Evolutionary conservation across 2,797 vertebrate genomes (phyloP), one percentile per base, ranked within the genome.

Genomic region (Eulemur rubriventer): DNA sequence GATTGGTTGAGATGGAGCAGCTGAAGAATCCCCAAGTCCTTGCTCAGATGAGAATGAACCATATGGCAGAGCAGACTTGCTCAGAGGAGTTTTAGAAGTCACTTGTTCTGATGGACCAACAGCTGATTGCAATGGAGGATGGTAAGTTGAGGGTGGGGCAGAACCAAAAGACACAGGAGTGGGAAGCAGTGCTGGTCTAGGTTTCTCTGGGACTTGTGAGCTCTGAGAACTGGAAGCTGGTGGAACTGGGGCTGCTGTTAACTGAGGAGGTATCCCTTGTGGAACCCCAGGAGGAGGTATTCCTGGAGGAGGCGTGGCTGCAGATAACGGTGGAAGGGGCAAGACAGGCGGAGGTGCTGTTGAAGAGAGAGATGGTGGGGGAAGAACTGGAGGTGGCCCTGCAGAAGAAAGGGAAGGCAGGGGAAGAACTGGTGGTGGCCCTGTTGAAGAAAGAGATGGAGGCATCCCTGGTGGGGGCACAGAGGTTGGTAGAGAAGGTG

Each of bases 161-260:
- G 98, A 95, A 96, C 97, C 96, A 96, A 98, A 99, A 94, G 98
- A 98, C 96, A 98, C 98, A 84, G 98, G 98, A 46, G 98, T 98
- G 38, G 98, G 98, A 98, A 98, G 98, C 26, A 98, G 97, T 92
- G 98, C 98, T 96, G 98, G 98, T 87, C 98, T 98, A 81, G 98
- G 98, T 81, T 98, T 98, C 73, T 98, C 98, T 95, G 98, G 96
- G 82, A 96, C 86, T 35, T 98, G 98, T 95, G 97, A 97, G 93
- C 96, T 98, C 91, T 98, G 98, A 97, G 98, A 98, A 97, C 93
- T 65, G 61, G 98, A 97, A 93, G 97, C 97, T 92, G 98, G 98
- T 95, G 98, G 97, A 96, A 94, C 95, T 95, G 98, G 97, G 65
- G 98, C 97, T 86, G 91, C 75, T 28, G 98, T 90, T 79, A 98